phyloP scores from a whole-genome alignment of 2,888 invertebrate genomes.

The Drosophila siamana region DNA sequence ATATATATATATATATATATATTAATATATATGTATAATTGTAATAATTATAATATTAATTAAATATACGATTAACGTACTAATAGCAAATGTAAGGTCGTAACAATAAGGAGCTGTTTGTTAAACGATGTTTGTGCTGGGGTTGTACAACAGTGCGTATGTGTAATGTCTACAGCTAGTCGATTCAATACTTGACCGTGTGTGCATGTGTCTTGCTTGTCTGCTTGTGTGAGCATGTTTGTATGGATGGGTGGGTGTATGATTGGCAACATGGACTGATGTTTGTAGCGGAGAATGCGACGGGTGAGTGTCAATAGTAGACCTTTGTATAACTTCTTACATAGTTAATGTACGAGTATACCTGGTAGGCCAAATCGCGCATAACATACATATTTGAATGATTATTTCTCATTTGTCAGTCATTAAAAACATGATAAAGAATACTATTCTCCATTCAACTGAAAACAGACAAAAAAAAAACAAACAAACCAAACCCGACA shows the following conservation, averaged over 20 bases:
- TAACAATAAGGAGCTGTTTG: constrained; percentile 66
- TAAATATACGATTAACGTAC: constrained; percentile 47
- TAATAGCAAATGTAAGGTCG: constrained; percentile 57
- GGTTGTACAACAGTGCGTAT: constrained; percentile 57
- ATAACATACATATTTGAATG: constrained; percentile 28
- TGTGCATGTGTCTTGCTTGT: not conserved
- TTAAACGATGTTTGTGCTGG: constrained; percentile 58
- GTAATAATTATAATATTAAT: constrained; percentile 34
- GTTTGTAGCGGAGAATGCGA: constrained; percentile 38
- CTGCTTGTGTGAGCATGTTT: not conserved
- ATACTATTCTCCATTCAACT: constrained; percentile 26
- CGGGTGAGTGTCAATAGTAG: constrained; percentile 7
- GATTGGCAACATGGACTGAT: constrained; percentile 63
- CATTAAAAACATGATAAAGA: constrained; percentile 18
- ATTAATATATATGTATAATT: constrained; percentile 44
- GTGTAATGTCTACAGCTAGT: constrained; percentile 30
- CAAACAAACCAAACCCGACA: constrained; percentile 3
- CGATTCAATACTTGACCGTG: constrained; percentile 2
- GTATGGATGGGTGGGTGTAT: constrained; percentile 22
- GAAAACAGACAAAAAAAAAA: constrained; percentile 1
- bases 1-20: constrained; percentile 35
- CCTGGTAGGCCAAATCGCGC: constrained; percentile 65
- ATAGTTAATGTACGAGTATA: constrained; percentile 56
- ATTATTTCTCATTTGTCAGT: constrained; percentile 16
- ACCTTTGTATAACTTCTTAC: constrained; percentile 29